phyloP scores from a whole-genome alignment of 2,113 vertebrate species.

The Megaceryle torquata region DNA sequence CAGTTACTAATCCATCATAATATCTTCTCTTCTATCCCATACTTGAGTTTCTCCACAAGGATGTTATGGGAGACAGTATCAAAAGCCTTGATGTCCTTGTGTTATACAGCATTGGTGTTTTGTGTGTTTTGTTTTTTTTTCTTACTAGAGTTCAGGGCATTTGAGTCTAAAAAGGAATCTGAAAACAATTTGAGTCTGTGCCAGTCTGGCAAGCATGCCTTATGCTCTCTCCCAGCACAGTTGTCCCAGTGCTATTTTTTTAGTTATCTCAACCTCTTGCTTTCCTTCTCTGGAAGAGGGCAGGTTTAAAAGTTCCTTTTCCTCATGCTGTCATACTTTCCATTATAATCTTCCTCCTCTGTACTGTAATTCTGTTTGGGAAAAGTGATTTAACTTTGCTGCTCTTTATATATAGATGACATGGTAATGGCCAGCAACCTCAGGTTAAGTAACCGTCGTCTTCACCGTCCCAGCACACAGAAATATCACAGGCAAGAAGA shows the following conservation, averaged over 20 bases:
- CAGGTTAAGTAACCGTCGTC: not conserved
- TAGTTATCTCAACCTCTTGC: not conserved
- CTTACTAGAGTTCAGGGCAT: not conserved
- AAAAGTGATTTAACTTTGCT: not conserved
- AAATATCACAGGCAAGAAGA: not conserved
- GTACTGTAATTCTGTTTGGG: not conserved
- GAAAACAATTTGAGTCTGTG: not conserved
- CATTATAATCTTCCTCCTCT: not conserved
- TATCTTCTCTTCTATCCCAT: no score
- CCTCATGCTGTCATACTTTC: accelerated
- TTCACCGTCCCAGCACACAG: not conserved
- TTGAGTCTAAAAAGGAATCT: not conserved
- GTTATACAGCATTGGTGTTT: not conserved
- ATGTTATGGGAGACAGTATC: no score
- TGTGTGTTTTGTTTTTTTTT: not conserved
- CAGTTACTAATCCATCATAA: no score
- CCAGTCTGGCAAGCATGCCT: accelerated
- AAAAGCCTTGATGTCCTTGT: not conserved
- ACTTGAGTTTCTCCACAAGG: no score
- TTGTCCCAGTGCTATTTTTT: not conserved
- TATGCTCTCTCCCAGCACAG: not conserved
- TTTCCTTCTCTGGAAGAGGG: not conserved
- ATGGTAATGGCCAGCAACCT: no score
- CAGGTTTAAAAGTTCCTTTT: not conserved
- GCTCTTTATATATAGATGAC: accelerated